Evolutionary conservation across 2,888 invertebrate genomes (phyloP).

Genomic region (Nebria salina): DNA sequence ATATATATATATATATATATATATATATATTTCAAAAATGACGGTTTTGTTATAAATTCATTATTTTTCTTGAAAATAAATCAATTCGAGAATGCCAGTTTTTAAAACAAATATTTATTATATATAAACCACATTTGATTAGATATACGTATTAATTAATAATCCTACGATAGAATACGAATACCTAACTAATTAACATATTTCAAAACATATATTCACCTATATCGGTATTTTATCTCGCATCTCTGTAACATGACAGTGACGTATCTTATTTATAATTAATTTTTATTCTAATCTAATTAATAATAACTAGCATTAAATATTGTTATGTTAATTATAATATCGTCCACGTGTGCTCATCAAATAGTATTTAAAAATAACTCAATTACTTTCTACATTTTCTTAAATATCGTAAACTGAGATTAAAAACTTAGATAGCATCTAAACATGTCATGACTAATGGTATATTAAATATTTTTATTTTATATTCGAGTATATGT

Average conservation of each 20-base stretch:
- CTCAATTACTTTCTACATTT: not conserved
- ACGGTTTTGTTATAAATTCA: too few species aligned
- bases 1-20: not conserved
- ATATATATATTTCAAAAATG: too few species aligned
- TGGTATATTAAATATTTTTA: not conserved
- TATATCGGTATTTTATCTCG: not conserved
- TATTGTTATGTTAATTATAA: not conserved
- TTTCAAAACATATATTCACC: not conserved
- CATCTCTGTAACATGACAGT: not conserved
- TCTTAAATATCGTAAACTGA: not conserved
- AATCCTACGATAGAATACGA: not conserved
- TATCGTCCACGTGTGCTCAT: not conserved
- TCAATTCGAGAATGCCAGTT: not conserved
- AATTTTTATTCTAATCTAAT: not conserved
- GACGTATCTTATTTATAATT: not conserved
- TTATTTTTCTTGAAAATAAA: not conserved
- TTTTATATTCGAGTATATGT: not conserved
- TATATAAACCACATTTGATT: too few species aligned
- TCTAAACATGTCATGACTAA: not conserved
- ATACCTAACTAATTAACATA: not conserved
- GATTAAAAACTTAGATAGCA: not conserved
- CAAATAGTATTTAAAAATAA: not conserved
- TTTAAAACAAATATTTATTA: too few species aligned
- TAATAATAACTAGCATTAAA: not conserved
- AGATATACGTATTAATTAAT: not conserved